Percentiles rank a stretch among this genome's conserved stretches.
Conservation (phyloP, 2,888 invertebrate species). For the Oconnorella tubifera region DNA sequence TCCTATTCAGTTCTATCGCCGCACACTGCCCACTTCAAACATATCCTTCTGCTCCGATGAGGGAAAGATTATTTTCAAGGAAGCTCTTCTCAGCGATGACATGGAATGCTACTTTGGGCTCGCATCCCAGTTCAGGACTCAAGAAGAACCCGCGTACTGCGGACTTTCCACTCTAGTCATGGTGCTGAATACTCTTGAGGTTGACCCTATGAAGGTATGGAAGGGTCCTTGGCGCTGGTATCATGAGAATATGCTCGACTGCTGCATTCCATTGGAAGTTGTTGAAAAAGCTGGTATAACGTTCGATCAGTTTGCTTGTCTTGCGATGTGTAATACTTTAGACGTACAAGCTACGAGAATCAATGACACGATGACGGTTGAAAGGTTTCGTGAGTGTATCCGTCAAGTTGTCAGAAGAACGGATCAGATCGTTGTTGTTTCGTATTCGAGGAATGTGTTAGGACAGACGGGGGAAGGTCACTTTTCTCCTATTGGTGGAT, state of each 20-base stretch:
- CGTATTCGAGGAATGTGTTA: constrained; percentile 49
- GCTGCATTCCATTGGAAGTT: constrained; percentile 52
- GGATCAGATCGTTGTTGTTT: constrained; percentile 31
- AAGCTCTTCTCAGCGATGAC: constrained; percentile 46
- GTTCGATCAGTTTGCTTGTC: constrained; percentile 51
- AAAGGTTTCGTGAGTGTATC: constrained; percentile 36
- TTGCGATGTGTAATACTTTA: constrained; percentile 54
- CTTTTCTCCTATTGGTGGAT: constrained; percentile 54
- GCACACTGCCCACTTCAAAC: constrained; percentile 49
- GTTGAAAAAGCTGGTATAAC: constrained; percentile 48
- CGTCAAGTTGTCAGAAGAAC: constrained; percentile 32
- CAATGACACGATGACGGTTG: constrained; percentile 24
- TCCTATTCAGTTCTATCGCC: constrained; percentile 43
- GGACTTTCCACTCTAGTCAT: constrained; percentile 56
- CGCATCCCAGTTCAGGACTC: constrained; percentile 55
- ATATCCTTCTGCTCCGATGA: constrained; percentile 51
- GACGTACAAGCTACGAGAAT: constrained; percentile 32
- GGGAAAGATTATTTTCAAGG: constrained; percentile 51
- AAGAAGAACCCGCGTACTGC: constrained; percentile 57
- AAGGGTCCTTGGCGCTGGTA: constrained; percentile 55
- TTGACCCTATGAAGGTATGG: constrained; percentile 20
- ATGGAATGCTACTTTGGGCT: constrained; percentile 54
- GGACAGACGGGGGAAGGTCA: constrained; percentile 56
- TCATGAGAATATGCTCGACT: constrained; percentile 57
- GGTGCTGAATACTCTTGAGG: constrained; percentile 54